Percentiles rank a stretch among this genome's conserved stretches.
These are phyloP conservation scores for Bombus superbus DNA, from an alignment of 1,140 invertebrate genomes.

Conservation along the genomic window DNA sequence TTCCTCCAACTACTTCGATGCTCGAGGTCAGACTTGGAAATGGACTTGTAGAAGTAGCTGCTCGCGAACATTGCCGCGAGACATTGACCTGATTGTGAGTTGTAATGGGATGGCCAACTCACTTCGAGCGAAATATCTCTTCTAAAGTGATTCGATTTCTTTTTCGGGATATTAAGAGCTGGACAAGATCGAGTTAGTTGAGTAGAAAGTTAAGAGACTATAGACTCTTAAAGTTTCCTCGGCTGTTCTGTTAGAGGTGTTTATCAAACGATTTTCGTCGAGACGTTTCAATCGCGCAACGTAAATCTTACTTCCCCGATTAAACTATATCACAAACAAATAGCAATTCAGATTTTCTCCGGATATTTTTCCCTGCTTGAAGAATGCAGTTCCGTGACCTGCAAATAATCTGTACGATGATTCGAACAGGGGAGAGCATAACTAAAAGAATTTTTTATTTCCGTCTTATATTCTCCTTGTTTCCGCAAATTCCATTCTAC, in stretches of 20 bases:
- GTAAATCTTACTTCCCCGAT: no score
- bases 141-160: conserved; percentile 15
- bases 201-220: conserved; percentile 10
- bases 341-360: background rate
- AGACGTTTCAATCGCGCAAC: no score
- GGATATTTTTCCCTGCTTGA: background rate
- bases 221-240: background rate
- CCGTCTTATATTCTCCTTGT: no score
- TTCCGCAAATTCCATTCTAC: no score
- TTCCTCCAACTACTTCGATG: background rate
- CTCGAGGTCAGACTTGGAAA: conserved; percentile 34
- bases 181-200: conserved; percentile 25
- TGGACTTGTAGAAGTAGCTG: conserved; percentile 35
- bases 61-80: conserved; percentile 27
- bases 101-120: conserved; percentile 24
- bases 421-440: background rate
- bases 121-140: background rate
- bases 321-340: no score
- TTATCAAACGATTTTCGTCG: background rate
- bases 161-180: conserved; percentile 21
- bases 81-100: conserved; percentile 1
- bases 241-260: background rate
- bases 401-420: no score
- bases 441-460: no score
- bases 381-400: background rate